Base-by-base conservation (phyloP, 2,797 vertebrate species). In the Ficedula albicollis region DNA sequence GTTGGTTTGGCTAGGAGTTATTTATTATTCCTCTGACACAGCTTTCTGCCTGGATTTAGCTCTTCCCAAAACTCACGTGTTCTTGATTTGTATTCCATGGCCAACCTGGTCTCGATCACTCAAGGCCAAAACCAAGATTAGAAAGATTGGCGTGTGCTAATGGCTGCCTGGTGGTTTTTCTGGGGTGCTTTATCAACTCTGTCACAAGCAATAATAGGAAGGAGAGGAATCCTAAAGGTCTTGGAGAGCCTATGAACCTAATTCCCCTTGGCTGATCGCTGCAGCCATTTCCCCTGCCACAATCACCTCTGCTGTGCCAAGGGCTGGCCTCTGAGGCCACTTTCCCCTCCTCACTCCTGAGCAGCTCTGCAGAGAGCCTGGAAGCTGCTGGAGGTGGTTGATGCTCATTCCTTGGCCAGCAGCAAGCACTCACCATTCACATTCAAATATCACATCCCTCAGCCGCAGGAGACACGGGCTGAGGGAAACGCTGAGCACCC, bases 351-450 rank as follows among this genome's bases (percentile, higher is more conserved):
- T 79, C 3, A 4, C 52, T 89, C 79, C 59, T 2, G 18, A 75
- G 55, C 29, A 77, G 87, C 77, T 90, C 67, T 9, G 9, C 29
- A 4, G 15, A 94, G 79, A 90, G 59, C 64, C 86, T 93, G 86
- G 84, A 77, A 76, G 76, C 78, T 83, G 76, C 79, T 84, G 93
- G 95, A 89, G 76, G 39, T 88, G 94, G 96, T 94, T 94, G 86
- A 82, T 80, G 77, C 56, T 69, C 26, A 1, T 75, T 75, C 69
- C 86, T 95, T 26, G 3, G 77, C 87, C 76, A 89, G 27, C 76
- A 89, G 27, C 55, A 74, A 67, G 79, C 0, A 0, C 4, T 6
- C 0, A 0, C 76, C 90, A 90, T 97, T 97, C 96, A 95, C 92
- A 97, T 96, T 95, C 91, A 96, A 96, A 93, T 95, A 89, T 63